phyloP scores from a whole-genome alignment of 2,113 vertebrate species.

The Callorhinus ursinus region DNA sequence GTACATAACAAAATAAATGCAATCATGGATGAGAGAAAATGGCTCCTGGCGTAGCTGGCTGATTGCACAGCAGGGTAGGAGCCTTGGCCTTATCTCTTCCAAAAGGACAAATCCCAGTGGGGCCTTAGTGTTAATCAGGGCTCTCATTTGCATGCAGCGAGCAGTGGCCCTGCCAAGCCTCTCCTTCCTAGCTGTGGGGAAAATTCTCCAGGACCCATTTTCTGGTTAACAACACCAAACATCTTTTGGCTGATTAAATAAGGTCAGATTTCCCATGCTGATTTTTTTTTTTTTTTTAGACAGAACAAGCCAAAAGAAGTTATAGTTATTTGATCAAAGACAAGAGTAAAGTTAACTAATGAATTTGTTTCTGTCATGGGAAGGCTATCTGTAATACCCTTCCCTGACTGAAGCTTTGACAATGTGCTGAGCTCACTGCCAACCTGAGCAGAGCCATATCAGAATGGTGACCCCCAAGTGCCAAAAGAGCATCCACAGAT shows the following conservation, averaged over 20 bases:
- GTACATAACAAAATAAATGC: slow-evolving; percentile 8
- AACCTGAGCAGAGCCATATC: neutral
- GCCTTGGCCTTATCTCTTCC: slow-evolving; percentile 85
- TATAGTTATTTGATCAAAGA: slow-evolving; percentile 63
- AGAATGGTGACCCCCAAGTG: neutral
- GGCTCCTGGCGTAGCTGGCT: slow-evolving; percentile 78
- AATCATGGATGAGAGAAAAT: neutral
- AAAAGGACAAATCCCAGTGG: slow-evolving; percentile 87
- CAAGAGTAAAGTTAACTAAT: neutral
- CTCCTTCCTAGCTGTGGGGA: slow-evolving; percentile 64
- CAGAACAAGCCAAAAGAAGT: slow-evolving; percentile 58
- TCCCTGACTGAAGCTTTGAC: neutral
- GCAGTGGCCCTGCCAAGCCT: slow-evolving; percentile 73
- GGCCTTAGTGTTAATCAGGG: slow-evolving; percentile 87
- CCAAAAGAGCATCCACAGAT: neutral
- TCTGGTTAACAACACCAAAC: neutral
- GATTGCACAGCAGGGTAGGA: slow-evolving; percentile 84
- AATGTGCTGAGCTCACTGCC: too few relatives aligned
- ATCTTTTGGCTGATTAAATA: slow-evolving; percentile 29
- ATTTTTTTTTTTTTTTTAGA: neutral
- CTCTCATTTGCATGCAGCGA: slow-evolving; percentile 88
- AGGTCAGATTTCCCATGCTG: neutral
- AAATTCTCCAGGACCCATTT: slow-evolving; percentile 63
- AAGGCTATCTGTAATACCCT: neutral
- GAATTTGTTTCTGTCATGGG: neutral